These are phyloP conservation scores for Sinosuthora webbiana DNA, from an alignment of 2,113 vertebrate genomes.

Conservation along the genomic window DNA sequence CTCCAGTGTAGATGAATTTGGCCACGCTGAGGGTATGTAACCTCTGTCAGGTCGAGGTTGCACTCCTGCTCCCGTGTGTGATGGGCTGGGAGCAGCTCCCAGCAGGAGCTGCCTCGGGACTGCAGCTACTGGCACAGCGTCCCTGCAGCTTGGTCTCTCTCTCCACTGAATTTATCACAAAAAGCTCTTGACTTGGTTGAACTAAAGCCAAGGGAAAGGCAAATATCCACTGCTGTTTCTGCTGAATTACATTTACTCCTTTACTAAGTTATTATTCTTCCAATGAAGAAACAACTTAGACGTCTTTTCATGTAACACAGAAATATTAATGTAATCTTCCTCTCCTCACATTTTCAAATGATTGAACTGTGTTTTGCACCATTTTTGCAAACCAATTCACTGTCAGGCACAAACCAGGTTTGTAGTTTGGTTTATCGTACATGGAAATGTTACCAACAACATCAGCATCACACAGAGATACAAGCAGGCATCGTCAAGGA, in stretches of 20 bases:
- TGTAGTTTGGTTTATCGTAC: not conserved
- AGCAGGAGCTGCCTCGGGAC: not conserved
- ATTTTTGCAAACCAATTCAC: not conserved
- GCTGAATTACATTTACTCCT: not conserved
- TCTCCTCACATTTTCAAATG: not conserved
- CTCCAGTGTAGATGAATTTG: not conserved
- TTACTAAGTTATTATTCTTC: not conserved
- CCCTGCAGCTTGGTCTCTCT: not conserved
- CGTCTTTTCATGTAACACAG: not conserved
- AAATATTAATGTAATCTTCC: not conserved
- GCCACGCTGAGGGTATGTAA: not conserved
- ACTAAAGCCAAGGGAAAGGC: not conserved
- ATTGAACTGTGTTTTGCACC: not conserved
- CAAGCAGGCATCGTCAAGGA: not conserved
- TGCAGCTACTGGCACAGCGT: not conserved
- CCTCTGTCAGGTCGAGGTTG: not conserved
- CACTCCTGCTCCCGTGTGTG: fast-evolving
- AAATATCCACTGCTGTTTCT: not conserved
- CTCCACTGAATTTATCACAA: not conserved
- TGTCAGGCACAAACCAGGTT: not conserved
- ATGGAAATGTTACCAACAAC: not conserved
- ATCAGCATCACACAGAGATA: not conserved
- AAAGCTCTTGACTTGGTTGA: not conserved
- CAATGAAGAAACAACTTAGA: not conserved
- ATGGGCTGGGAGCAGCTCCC: not conserved